Evolutionary conservation across 1,140 invertebrate genomes (phyloP), one percentile per base, ranked within the genome.

Genomic region (Eumaeus atala): DNA sequence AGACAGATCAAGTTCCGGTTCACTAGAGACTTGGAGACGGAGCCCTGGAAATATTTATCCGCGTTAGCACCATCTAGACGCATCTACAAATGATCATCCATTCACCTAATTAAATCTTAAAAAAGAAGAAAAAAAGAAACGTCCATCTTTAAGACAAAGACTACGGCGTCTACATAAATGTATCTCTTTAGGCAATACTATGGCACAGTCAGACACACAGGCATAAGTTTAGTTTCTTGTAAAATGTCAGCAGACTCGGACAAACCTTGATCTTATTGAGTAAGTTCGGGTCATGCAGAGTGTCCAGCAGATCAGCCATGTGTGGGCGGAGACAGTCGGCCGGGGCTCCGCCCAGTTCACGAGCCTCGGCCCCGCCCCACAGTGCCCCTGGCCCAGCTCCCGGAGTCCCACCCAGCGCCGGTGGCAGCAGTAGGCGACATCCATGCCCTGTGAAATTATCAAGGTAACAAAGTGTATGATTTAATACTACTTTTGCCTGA

Each of bases 211-310:
- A 4, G 9, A 37, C n/a, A 37, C n/a, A 37, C 8, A 37, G 3
- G 2, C 2, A 4, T 37, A 37, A 4, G 9, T 1, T 37, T 2
- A 9, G 3, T 37, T 37, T 10, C 35, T 37, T 37, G 3, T 37
- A 3, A 3, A 37, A 37, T 2, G n/a, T 11, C 18, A 48, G 0
- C 9, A 11, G 14, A 0, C 7, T 48, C 2, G 11, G 7, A 0
- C 12, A 4, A 86, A 97, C 96, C 92, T 99, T 99, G 21, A 99
- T 93, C 91, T 98, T 99, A 54, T 94, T 96, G 42, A 99, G 90
- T 0, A 97, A 96, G 74, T 99, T 97, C 66, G 99, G 95, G 84
- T 99, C 98, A 9, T 95, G 93, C 59, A 99, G 90, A 77, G 99
- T 98, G 51, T 99, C 98, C 11, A 99, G 89, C 52, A 97, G 93